Conservation (phyloP, 1,140 invertebrate genomes). For the Drosophila kanapiae region DNA sequence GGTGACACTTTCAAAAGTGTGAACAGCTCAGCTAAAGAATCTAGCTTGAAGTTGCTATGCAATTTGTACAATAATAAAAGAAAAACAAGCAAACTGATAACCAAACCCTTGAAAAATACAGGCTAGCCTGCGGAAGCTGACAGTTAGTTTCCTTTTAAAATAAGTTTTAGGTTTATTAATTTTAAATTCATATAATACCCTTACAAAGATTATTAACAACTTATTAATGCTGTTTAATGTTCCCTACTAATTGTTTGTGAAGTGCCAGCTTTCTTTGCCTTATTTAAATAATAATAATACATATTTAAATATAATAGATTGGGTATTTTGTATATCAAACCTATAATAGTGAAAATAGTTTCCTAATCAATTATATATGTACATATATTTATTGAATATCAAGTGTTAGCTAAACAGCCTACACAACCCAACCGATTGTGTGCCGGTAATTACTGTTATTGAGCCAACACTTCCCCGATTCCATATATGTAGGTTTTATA, state of each 20-base stretch:
- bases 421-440: neutral
- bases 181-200: too few relatives aligned
- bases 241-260: too few relatives aligned
- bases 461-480: slow-evolving; percentile 10
- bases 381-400: too few relatives aligned
- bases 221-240: too few relatives aligned
- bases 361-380: too few relatives aligned
- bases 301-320: too few relatives aligned
- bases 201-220: too few relatives aligned
- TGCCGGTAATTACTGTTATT: slow-evolving; percentile 9
- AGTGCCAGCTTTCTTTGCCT: too few relatives aligned
- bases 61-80: neutral
- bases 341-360: too few relatives aligned
- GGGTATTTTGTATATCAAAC: too few relatives aligned
- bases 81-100: slow-evolving; percentile 3
- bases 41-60: neutral
- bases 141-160: neutral
- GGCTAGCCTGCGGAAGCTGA: neutral
- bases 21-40: neutral
- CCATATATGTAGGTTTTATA: neutral
- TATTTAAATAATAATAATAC: too few relatives aligned
- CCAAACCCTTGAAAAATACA: neutral
- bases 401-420: neutral
- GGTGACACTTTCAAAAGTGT: slow-evolving; percentile 18
- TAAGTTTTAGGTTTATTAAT: neutral